These are phyloP conservation scores for Onthophagus sagittarius DNA, from an alignment of 2,888 invertebrate genomes.

Conservation along the genomic window DNA sequence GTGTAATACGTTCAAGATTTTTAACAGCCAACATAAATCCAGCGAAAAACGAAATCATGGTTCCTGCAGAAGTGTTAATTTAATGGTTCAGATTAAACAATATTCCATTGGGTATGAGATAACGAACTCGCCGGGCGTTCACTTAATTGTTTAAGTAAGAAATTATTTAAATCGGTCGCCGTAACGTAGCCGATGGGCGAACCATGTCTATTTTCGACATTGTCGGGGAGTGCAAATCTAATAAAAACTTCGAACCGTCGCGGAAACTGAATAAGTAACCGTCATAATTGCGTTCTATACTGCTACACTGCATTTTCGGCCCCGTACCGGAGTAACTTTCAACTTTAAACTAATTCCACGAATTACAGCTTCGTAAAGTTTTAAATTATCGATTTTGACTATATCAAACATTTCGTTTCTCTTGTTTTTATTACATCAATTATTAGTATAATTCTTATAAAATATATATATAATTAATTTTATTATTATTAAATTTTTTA, in stretches of 20 bases:
- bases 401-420: not conserved
- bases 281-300: slow-evolving; percentile 17
- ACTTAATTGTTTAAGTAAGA: slow-evolving; percentile 7
- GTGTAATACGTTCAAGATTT: not conserved
- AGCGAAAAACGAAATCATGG: too few species aligned
- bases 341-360: slow-evolving; percentile 16
- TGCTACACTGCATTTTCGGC: not conserved
- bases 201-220: slow-evolving; percentile 14
- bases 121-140: slow-evolving; percentile 3
- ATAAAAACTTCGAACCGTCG: slow-evolving; percentile 18
- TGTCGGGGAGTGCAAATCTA: slow-evolving; percentile 15
- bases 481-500: too few species aligned
- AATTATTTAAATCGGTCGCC: slow-evolving; percentile 10
- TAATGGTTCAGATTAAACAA: not conserved
- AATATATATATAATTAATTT: too few species aligned
- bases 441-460: too few species aligned
- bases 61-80: too few species aligned
- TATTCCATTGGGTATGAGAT: not conserved
- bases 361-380: slow-evolving; percentile 15
- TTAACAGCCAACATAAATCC: too few species aligned
- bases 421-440: too few species aligned
- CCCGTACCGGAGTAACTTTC: slow-evolving; percentile 7
- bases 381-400: slow-evolving; percentile 15
- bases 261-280: slow-evolving; percentile 19
- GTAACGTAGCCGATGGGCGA: slow-evolving; percentile 1